These are phyloP conservation scores for Drosophila tripunctata DNA, from an alignment of 2,888 invertebrate genomes.

Conservation along the genomic window DNA sequence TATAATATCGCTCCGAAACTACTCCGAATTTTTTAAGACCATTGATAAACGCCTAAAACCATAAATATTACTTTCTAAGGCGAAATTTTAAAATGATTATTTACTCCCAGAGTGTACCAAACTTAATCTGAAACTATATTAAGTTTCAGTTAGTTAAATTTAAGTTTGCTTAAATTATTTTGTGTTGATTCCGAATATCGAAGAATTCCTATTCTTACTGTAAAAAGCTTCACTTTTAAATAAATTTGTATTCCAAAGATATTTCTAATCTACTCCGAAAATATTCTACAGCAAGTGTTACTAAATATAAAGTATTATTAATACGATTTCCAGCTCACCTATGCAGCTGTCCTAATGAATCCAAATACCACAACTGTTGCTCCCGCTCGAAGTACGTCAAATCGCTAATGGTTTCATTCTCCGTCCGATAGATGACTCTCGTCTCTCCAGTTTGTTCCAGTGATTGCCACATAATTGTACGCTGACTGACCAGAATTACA, in stretches of 20 bases:
- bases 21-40: background rate
- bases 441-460: constrained; percentile 67
- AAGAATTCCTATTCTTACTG: no score
- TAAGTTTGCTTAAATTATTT: no score
- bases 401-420: constrained; percentile 85
- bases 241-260: no score
- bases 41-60: background rate
- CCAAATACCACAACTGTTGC: constrained; percentile 91
- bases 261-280: background rate
- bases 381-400: constrained; percentile 91
- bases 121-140: no score
- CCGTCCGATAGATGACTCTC: constrained; percentile 72
- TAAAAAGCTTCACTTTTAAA: no score
- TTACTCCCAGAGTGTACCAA: no score
- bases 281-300: no score
- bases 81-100: no score
- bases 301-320: no score
- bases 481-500: constrained; percentile 55
- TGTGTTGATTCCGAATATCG: no score
- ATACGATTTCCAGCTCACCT: constrained; percentile 77
- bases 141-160: no score
- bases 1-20: background rate
- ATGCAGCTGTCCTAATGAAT: constrained; percentile 88
- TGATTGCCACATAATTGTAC: constrained; percentile 58
- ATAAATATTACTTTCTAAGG: no score